Evolutionary conservation across 2,888 invertebrate genomes (phyloP).

Genomic region (Eremobia ochroleuca): DNA sequence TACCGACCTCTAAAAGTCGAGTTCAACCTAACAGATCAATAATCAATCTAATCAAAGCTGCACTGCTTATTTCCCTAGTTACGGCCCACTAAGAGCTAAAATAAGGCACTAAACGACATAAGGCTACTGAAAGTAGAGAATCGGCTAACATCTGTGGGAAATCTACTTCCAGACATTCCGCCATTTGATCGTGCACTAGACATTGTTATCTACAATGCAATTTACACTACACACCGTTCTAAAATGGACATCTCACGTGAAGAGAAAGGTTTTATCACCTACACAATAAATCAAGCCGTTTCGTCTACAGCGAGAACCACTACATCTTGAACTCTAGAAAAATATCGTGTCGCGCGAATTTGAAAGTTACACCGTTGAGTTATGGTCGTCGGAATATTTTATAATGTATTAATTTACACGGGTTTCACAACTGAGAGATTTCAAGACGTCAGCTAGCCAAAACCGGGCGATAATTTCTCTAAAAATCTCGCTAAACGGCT

Average conservation of each 20-base stretch:
- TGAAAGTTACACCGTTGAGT: conserved; percentile 19
- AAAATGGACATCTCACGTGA: conserved; percentile 67
- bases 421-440: conserved; percentile 45
- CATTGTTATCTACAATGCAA: conserved; percentile 66
- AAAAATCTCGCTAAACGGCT: conserved; percentile 65
- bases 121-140: conserved; percentile 47
- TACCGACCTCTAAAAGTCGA: not conserved
- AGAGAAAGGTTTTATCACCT: conserved; percentile 71
- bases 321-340: conserved; percentile 35
- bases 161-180: conserved; percentile 45
- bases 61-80: not conserved
- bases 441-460: conserved; percentile 46
- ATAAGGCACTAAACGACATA: conserved; percentile 10
- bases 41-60: not conserved
- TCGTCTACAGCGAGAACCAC: conserved; percentile 50
- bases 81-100: not conserved
- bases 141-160: conserved; percentile 23
- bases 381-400: conserved; percentile 9
- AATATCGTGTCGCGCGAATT: conserved; percentile 28
- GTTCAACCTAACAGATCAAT: not conserved
- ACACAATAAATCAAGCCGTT: conserved; percentile 67
- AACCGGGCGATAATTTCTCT: conserved; percentile 66
- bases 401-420: not conserved
- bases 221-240: conserved; percentile 65
- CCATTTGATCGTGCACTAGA: conserved; percentile 55